A percentile compares a stretch with the other conserved stretches of the same genome.
Conservation (phyloP, 2,888 invertebrate genomes). For the Criorhina ranunculi region DNA sequence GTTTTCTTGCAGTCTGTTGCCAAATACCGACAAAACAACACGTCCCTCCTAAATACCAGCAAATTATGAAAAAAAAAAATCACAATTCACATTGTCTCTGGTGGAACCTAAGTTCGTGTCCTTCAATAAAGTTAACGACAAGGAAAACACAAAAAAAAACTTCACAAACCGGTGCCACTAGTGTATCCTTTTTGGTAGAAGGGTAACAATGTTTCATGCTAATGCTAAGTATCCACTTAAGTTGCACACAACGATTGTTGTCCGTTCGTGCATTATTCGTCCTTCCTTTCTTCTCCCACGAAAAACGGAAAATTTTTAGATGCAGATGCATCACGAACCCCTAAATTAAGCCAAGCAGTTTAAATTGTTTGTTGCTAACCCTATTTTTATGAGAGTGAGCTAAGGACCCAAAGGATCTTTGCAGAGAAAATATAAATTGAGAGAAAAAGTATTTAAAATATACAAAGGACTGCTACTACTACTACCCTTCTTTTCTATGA, state of each 20-base stretch:
- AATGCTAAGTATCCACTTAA: constrained; percentile 73
- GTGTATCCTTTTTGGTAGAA: not conserved
- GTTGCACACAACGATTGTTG: constrained; percentile 58
- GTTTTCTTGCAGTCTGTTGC: not conserved
- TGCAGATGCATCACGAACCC: constrained; percentile 65
- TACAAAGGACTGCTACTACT: constrained; percentile 43
- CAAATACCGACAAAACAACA: constrained; percentile 9
- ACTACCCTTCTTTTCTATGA: constrained; percentile 8
- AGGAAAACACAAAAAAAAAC: not conserved
- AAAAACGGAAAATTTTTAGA: constrained; percentile 26
- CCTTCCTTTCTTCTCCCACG: not conserved
- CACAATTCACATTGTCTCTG: constrained; percentile 9
- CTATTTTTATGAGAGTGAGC: constrained; percentile 26
- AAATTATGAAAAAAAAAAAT: constrained; percentile 41
- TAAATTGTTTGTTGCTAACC: constrained; percentile 43
- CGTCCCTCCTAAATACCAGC: constrained; percentile 14
- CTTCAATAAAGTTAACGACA: constrained; percentile 53
- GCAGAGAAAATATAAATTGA: not conserved
- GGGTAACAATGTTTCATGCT: constrained; percentile 68
- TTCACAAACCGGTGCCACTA: constrained; percentile 21
- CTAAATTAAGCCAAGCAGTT: constrained; percentile 66
- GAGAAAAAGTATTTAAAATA: constrained; percentile 26
- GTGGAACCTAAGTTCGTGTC: constrained; percentile 23
- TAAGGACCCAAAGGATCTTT: constrained; percentile 23
- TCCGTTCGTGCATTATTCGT: constrained; percentile 57